Percentiles rank a stretch among this genome's conserved stretches.
phyloP scores from a whole-genome alignment of 1,140 invertebrate genomes.

The Trichonephila clavipes region DNA sequence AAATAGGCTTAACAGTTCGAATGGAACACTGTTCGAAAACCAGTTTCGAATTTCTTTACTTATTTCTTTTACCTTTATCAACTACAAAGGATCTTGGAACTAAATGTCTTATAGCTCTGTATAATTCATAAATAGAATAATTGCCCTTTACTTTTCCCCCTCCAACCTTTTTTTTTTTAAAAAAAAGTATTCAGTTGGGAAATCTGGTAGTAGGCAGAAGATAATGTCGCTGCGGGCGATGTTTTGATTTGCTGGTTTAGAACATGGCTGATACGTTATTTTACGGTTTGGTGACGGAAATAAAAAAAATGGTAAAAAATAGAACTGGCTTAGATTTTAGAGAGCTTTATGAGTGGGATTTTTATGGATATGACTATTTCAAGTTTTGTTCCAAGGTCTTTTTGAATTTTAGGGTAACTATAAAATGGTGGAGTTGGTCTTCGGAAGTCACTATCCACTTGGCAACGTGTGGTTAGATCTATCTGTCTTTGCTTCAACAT shows the following conservation, averaged over 20 bases:
- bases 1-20: neutral
- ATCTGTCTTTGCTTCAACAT: neutral
- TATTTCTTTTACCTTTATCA: neutral
- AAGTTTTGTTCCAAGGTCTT: neutral
- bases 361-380: neutral
- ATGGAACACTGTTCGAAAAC: neutral
- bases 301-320: neutral
- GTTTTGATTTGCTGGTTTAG: neutral
- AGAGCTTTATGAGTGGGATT: neutral
- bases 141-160: neutral
- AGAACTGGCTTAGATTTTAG: neutral
- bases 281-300: neutral
- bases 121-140: conserved; percentile 19
- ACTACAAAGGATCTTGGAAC: neutral
- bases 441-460: neutral
- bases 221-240: neutral
- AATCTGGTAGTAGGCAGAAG: too few relatives aligned
- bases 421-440: neutral
- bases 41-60: neutral
- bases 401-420: neutral
- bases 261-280: neutral
- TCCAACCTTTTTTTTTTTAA: neutral
- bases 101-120: neutral
- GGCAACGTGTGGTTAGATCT: neutral
- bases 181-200: neutral